Evolutionary conservation across 2,797 vertebrate species (phyloP), one percentile per base, ranked within the genome.

Genomic region (Sebastes oblongus): DNA sequence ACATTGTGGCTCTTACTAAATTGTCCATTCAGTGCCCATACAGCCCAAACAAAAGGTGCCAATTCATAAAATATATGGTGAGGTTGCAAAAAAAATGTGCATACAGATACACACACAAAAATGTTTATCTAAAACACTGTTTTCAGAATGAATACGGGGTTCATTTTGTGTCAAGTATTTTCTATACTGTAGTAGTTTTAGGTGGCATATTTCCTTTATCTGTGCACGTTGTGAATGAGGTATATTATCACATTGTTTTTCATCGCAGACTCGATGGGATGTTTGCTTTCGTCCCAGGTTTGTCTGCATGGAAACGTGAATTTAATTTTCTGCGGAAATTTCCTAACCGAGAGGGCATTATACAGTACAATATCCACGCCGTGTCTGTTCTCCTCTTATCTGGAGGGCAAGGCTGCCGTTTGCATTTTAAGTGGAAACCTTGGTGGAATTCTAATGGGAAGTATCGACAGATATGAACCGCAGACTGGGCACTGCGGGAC

Each of bases 371-470:
- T 90, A 91, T 92, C 92, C 89, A 32, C 73, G 70, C 66, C 3
- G 82, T 86, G 84, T 88, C 89, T 93, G 89, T 89, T 87, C 79
- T 65, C 64, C 70, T 89, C 86, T 91, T 93, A 93, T 94, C 92
- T 85, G 86, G 80, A 91, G 85, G 84, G 73, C 88, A 88, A 86
- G 85, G 89, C 89, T 75, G 80, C 78, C 66, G 88, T 94, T 94
- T 93, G 91, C 94, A 94, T 94, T 93, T 92, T 91, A 93, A 93
- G 93, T 85, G 88, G 81, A 91, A 87, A 90, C 91, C 84, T 83
- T 85, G 72, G 86, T 81, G 30, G 94, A 95, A 95, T 95, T 88
- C 86, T 92, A 95, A 94, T 95, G 88, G 83, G 81, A 78, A 83
- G 85, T 91, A 94, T 94, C 76, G 93, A 93, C 88, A 71, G 91